A percentile compares a stretch with the other conserved stretches of the same genome.
Evolutionary conservation across 2,113 vertebrate species (phyloP).

Genomic region (Rafetus swinhoei): DNA sequence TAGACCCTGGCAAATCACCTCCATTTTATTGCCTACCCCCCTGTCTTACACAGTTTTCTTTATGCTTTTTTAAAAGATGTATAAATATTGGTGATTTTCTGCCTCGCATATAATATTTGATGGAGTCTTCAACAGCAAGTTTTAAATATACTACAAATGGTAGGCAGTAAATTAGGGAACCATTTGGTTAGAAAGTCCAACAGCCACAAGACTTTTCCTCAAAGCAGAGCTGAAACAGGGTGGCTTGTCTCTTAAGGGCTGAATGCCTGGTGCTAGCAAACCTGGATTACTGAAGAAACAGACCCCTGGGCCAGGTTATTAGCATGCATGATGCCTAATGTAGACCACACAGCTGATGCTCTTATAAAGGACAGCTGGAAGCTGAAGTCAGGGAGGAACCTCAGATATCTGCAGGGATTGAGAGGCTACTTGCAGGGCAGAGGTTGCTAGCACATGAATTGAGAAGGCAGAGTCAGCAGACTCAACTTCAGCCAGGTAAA

Average conservation of each 20-base stretch:
- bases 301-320: not conserved
- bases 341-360: not conserved
- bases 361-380: not conserved
- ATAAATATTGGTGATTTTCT: rapidly evolving
- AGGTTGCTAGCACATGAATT: not conserved
- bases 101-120: not conserved
- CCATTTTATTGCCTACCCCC: too few species aligned
- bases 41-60: rapidly evolving
- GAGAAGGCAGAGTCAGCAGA: not conserved
- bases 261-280: not conserved
- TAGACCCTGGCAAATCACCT: too few species aligned
- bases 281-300: not conserved
- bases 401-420: not conserved
- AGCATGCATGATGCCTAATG: not conserved
- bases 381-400: not conserved
- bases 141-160: not conserved
- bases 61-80: not conserved
- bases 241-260: not conserved
- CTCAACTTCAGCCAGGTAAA: not conserved
- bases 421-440: not conserved
- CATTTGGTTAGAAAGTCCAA: not conserved
- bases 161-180: not conserved
- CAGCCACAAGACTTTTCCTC: not conserved
- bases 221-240: not conserved
- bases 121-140: not conserved